These are phyloP conservation scores for Lota lota DNA, from an alignment of 2,113 vertebrate genomes.

Conservation along the genomic window DNA sequence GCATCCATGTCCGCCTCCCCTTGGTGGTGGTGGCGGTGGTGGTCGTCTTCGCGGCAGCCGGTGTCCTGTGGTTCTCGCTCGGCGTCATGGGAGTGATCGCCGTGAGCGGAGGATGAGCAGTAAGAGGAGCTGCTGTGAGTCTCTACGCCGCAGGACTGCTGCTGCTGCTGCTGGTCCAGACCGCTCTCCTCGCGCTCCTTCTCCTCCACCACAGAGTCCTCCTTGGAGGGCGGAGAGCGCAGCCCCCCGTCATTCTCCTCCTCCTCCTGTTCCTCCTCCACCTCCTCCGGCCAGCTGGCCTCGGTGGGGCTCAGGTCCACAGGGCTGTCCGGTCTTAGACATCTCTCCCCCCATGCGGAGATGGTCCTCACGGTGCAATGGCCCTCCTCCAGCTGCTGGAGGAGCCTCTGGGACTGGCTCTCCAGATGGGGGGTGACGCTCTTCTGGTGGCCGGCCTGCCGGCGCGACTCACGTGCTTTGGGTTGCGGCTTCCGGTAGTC, in stretches of 20 bases:
- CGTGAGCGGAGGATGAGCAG: constrained; percentile 65
- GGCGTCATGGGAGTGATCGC: constrained; percentile 42
- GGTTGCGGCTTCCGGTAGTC: constrained; percentile 31
- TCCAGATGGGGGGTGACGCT: constrained; percentile 59
- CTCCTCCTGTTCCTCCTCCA: constrained; percentile 5
- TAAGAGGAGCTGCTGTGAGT: constrained; percentile 37
- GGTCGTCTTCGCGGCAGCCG: constrained; percentile 18
- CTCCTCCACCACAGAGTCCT: constrained; percentile 96
- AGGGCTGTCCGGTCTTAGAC: constrained; percentile 63
- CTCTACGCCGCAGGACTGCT: constrained; percentile 76
- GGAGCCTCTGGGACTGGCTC: constrained; percentile 19
- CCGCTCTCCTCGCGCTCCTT: constrained; percentile 95
- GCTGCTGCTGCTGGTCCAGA: constrained; percentile 84
- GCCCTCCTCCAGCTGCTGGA: constrained; percentile 76
- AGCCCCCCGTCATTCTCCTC: constrained; percentile 12
- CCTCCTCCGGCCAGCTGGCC: constrained; percentile 42
- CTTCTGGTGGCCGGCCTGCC: constrained; percentile 42
- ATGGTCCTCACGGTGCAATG: constrained; percentile 71
- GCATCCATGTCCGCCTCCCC: constrained; percentile 37
- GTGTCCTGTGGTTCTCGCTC: too few species aligned
- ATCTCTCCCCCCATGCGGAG: constrained; percentile 67
- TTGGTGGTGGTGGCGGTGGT: constrained; percentile 1
- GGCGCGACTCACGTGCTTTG: too few species aligned
- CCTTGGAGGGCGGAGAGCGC: constrained; percentile 80
- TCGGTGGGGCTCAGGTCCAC: constrained; percentile 64